Evolutionary conservation across 2,113 vertebrate species (phyloP).

Genomic region (Misgurnus mizolepis): DNA sequence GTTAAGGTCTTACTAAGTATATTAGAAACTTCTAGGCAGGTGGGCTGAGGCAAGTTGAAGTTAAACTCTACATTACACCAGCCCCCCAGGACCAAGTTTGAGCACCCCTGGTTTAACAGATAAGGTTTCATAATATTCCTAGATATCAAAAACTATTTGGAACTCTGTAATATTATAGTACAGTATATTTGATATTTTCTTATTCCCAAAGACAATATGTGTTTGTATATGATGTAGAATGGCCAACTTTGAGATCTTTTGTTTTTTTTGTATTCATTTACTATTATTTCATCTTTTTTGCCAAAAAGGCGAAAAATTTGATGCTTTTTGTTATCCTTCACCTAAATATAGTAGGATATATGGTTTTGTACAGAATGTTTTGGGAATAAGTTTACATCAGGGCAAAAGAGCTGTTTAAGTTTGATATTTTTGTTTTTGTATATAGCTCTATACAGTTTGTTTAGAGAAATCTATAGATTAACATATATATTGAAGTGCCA

Average conservation of each 20-base stretch:
- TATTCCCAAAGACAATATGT: neutral
- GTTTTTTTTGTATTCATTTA: neutral
- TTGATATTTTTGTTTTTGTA: slow-evolving; percentile 52
- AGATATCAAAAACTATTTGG: neutral
- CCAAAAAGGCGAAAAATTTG: neutral
- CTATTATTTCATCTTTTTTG: slow-evolving; percentile 1
- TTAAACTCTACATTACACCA: too few species aligned
- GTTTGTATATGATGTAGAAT: slow-evolving; percentile 20
- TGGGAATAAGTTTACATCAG: slow-evolving; percentile 15
- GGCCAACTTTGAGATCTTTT: neutral
- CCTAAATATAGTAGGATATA: neutral
- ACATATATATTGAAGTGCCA: neutral
- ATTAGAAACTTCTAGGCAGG: too few species aligned
- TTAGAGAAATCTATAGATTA: neutral
- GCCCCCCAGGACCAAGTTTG: too few species aligned
- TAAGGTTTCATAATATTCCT: too few species aligned
- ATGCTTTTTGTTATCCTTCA: slow-evolving; percentile 7
- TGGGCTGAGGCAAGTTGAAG: too few species aligned
- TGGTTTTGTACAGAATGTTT: slow-evolving; percentile 40
- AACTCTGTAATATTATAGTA: neutral
- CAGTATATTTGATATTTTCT: neutral
- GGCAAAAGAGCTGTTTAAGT: slow-evolving; percentile 35
- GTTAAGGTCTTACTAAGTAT: too few species aligned
- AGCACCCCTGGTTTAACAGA: too few species aligned
- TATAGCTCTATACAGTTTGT: neutral